Percentiles rank a stretch among this genome's conserved stretches.
These are phyloP conservation scores for Neolamprologus tretocephalus DNA, from an alignment of 2,113 vertebrate genomes.

Conservation along the genomic window DNA sequence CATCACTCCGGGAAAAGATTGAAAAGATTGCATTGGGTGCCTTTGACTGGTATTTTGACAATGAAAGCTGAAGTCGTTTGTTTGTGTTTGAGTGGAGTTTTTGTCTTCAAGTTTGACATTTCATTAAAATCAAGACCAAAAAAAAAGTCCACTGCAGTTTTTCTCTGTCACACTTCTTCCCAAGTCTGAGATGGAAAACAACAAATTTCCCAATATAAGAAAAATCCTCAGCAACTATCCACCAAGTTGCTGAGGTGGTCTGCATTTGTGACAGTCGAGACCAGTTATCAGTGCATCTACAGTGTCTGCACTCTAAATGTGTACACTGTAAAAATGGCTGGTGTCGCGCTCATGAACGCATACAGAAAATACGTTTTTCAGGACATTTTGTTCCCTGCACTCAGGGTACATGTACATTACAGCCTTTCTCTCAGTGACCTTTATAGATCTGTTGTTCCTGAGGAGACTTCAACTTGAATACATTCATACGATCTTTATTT, in stretches of 20 bases:
- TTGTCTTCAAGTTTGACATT: not conserved
- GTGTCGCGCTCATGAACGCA: not conserved
- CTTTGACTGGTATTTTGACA: not conserved
- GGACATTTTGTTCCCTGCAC: not conserved
- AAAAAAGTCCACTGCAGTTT: not conserved
- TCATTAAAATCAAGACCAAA: not conserved
- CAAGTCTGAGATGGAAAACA: not conserved
- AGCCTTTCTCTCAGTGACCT: not conserved
- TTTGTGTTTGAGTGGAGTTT: not conserved
- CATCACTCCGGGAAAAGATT: not conserved
- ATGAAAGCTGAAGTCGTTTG: not conserved
- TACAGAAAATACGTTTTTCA: not conserved
- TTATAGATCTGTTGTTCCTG: not conserved
- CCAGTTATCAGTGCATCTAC: not conserved
- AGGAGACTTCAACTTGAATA: not conserved
- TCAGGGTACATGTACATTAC: not conserved
- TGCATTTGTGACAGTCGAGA: not conserved
- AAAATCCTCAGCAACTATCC: not conserved
- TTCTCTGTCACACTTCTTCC: not conserved
- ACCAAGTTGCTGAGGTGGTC: not conserved
- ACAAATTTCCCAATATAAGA: not conserved
- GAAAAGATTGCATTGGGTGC: not conserved
- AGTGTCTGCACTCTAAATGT: not conserved
- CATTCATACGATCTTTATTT: not conserved
- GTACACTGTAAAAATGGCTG: not conserved